These are phyloP conservation scores for Apodemus sylvaticus DNA, from an alignment of 2,113 vertebrate genomes.

Conservation along the genomic window DNA sequence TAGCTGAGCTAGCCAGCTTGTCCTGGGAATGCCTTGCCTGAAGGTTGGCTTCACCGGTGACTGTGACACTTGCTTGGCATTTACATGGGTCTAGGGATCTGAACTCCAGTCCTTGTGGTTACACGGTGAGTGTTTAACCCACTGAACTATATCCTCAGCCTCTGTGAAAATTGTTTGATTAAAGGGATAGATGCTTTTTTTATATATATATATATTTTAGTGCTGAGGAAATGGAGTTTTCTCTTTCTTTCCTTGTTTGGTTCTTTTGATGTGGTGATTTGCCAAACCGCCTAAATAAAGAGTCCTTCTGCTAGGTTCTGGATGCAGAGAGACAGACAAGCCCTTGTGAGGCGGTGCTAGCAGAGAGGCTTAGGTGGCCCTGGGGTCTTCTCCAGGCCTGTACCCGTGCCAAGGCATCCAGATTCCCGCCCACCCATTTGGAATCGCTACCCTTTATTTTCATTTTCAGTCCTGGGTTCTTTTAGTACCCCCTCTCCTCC, in stretches of 20 bases:
- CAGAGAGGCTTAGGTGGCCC: background rate
- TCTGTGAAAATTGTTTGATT: constrained; percentile 9
- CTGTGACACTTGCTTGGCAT: background rate
- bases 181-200: background rate
- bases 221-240: constrained; percentile 1
- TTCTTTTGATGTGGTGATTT: constrained; percentile 24
- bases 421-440: constrained; percentile 14
- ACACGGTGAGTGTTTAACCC: background rate
- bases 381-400: background rate
- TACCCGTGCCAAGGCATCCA: background rate
- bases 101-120: background rate
- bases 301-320: constrained; percentile 11
- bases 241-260: constrained; percentile 9
- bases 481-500: constrained; percentile 22
- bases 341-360: background rate
- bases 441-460: constrained; percentile 44
- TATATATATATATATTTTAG: constrained; percentile 26
- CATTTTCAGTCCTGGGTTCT: constrained; percentile 17
- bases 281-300: background rate
- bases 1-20: background rate
- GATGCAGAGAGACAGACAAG: background rate
- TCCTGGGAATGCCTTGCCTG: background rate
- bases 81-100: background rate
- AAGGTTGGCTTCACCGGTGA: background rate
- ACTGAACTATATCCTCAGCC: background rate